These are phyloP conservation scores for Macropodus opercularis DNA, from an alignment of 2,797 vertebrate genomes.

Conservation along the genomic window DNA sequence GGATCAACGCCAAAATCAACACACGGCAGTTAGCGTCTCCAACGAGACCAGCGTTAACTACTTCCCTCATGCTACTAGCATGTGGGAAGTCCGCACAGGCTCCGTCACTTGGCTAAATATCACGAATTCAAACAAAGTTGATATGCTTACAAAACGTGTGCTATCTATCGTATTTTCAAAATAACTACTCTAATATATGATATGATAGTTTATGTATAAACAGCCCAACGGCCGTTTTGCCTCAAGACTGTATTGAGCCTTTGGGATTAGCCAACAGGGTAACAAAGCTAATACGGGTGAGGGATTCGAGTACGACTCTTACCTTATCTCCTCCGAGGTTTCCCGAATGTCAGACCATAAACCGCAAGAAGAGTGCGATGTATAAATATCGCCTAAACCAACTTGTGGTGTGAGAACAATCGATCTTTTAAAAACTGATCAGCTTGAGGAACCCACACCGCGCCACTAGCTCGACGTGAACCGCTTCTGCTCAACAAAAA, in stretches of 20 bases:
- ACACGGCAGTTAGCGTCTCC: neutral
- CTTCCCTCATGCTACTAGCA: neutral
- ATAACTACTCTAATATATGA: too few species aligned
- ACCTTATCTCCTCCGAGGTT: slow-evolving; percentile 73
- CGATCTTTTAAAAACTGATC: fast-evolving
- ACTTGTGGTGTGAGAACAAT: neutral
- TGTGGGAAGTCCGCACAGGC: neutral
- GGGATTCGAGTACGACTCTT: neutral
- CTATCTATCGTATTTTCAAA: neutral
- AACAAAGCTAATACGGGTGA: slow-evolving; percentile 41
- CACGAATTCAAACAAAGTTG: fast-evolving
- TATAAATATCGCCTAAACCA: neutral
- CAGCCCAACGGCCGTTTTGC: neutral
- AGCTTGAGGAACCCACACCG: fast-evolving
- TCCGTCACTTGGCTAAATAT: fast-evolving
- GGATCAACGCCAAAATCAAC: neutral
- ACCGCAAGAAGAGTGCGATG: neutral
- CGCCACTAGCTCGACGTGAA: neutral
- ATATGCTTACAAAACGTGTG: fast-evolving
- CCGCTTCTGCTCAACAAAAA: slow-evolving; percentile 6
- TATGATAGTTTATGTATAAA: fast-evolving
- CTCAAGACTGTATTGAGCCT: neutral
- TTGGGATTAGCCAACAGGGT: slow-evolving; percentile 19
- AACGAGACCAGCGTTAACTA: neutral
- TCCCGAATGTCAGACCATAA: slow-evolving; percentile 46